Evolutionary conservation across 2,888 invertebrate species (phyloP), one percentile per base, ranked within the genome.

Genomic region (Micoletzkya japonica): DNA sequence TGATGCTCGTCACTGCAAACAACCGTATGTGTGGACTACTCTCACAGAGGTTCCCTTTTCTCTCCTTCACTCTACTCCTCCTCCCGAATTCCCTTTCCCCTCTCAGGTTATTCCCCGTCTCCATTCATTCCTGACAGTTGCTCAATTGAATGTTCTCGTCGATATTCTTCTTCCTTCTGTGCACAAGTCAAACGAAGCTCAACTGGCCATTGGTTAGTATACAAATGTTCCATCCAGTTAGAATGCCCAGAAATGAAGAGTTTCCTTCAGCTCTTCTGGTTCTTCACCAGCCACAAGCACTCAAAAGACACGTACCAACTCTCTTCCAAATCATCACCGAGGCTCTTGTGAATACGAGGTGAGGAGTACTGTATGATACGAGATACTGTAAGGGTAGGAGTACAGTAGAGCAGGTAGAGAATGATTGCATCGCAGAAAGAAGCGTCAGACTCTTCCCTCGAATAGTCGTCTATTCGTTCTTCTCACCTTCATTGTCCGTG

Each of bases 391-490:
- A 30, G n/a, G 24, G 28, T 14, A 39, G 24, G 39, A 28, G 28
- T 6, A 52, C 6, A 20, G 17, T 39, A 44, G 28, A 57, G 20
- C 4, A 4, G n/a, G 14, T 17, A 24, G 4, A n/a, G n/a, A n/a
- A n/a, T n/a, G n/a, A n/a, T n/a, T n/a, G n/a, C n/a, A 60, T 60
- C 17, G 37, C 2, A 61, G 61, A n/a, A 93, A 92, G 85, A 87
- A 86, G 74, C 50, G 52, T n/a, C 10, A 24, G 2, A 26, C 28
- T 4, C 10, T 52, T 32, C 90, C 91, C 75, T 86, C 87, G n/a
- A 95, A 97, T 85, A 92, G 94, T 0, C 91, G 93, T 0, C 92
- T 96, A 61, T 96, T 95, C 86, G 91, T 92, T 36, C 97, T 95
- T 86, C 91, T 98, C 30, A 94, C 94, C 36, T 89, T 96, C 76